phyloP scores from a whole-genome alignment of 2,797 vertebrate genomes.

The Triplophysa bombifrons region DNA sequence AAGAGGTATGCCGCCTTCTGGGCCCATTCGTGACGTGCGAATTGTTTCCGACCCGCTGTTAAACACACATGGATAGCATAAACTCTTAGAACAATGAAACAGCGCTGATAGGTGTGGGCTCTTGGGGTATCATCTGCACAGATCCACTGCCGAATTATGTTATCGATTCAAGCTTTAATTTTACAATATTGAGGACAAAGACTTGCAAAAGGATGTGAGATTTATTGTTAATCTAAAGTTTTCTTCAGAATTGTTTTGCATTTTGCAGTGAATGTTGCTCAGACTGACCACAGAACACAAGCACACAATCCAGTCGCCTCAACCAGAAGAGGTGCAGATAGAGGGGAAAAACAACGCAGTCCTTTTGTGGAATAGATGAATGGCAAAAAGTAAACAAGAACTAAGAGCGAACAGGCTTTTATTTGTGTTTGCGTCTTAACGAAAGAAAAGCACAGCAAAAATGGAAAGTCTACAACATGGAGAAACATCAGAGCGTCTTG shows the following conservation, averaged over 20 bases:
- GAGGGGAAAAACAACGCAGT: slow-evolving; percentile 26
- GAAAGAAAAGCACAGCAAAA: slow-evolving; percentile 47
- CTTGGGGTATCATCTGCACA: slow-evolving; percentile 12
- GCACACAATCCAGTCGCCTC: neutral
- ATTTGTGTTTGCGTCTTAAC: slow-evolving; percentile 55
- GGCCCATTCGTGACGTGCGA: slow-evolving; percentile 96
- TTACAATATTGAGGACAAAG: too few species aligned
- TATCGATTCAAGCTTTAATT: neutral
- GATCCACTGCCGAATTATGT: neutral
- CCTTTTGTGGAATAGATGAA: slow-evolving; percentile 37
- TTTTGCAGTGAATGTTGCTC: slow-evolving; percentile 14
- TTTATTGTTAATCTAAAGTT: too few species aligned
- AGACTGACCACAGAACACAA: slow-evolving; percentile 16
- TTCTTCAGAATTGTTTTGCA: too few species aligned
- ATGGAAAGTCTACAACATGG: slow-evolving; percentile 54
- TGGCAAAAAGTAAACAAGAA: slow-evolving; percentile 51
- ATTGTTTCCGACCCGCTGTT: slow-evolving; percentile 91
- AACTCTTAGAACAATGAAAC: neutral
- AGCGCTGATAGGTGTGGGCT: neutral
- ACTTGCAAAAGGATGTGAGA: too few species aligned
- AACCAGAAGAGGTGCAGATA: slow-evolving; percentile 23
- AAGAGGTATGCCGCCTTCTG: slow-evolving; percentile 96
- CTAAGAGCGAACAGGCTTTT: slow-evolving; percentile 46
- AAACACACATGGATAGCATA: neutral
- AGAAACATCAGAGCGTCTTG: slow-evolving; percentile 57